Evolutionary conservation across 2,888 invertebrate genomes (phyloP), one percentile per base, ranked within the genome.

Genomic region (Lepidochrysops patricia): DNA sequence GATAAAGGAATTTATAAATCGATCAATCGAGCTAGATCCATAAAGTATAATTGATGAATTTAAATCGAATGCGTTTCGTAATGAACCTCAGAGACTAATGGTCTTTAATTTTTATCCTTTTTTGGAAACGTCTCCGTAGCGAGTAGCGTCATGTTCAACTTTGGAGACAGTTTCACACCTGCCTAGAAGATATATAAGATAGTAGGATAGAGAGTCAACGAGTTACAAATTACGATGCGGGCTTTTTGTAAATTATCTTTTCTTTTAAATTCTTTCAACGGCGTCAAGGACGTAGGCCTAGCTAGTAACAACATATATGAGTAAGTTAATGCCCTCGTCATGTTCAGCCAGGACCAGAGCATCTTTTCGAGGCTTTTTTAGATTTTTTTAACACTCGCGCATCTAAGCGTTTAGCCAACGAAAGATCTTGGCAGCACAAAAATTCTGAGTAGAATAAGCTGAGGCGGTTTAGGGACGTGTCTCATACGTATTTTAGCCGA

Each of bases 1-100:
- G 64, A 67, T 66, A 66, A 62, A 64, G 58, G 62, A 43, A 29
- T 50, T 61, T 58, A 62, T 62, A 54, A 62, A 49, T 57, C 61
- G 56, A 49, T 29, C 57, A 57, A 56, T 58, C 50, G 27, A 35
- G 15, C 64, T 54, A 61, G 60, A 32, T 54, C 54, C 54, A 54
- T 52, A 52, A 52, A 52, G 26, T 27, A 52, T 54, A 54, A 29
- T 32, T 19, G 54, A 54, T 54, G 29, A 29, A 54, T 52, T 54
- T 13, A 32, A 54, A 32, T 43, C 23, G 43, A 19, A 23, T 19
- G 7, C 43, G 43, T 43, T 19, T 43, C 19, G 19, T 43, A 43
- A 43, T 43, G 43, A 43, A 43, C 19, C 19, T 12, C 43, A 4
- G 19, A 19, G 23, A 43, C 43, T 43, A 43, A 43, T 43, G 43